Base-by-base conservation (phyloP, 2,888 invertebrate species). In the Lapara coniferarum region DNA sequence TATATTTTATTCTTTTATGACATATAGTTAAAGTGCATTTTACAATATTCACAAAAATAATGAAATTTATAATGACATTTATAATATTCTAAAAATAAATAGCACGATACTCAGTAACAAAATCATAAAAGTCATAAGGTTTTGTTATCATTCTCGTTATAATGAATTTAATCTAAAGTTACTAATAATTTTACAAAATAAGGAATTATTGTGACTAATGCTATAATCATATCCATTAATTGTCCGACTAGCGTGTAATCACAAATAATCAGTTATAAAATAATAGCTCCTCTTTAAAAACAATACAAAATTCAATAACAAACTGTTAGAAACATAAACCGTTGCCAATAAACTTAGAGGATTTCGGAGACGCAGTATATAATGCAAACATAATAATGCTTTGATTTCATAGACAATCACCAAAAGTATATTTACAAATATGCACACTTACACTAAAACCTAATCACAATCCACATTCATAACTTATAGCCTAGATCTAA, bases 181-280 rank as follows among this genome's bases (percentile, higher is more conserved):
- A 19, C 14, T 30, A 37, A 58, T 56, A 30, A 37, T 37, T 12
- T 49, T 19, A 63, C 46, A 63, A 46, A 63, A 49, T 19, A 49
- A 63, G 46, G 46, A 63, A 63, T 63, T 49, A 63, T 49, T 13
- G 63, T 49, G 63, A 63, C 63, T 19, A 63, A 63, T 63, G 63
- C 49, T 19, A 49, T 63, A 63, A 13, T 49, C 63, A 46, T 46
- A 46, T 16, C 44, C n/a, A 44, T 59, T 19, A 1, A 56, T 30
- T 56, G 25, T 56, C 13, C 49, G 49, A 63, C 63, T 63, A 63
- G 63, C 46, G 19, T 63, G 49, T 63, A 46, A 63, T 49, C 63
- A 63, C 63, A 63, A 59, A 13, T 63, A 63, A 63, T 49, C 49
- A 63, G 46, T 46, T 63, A 49, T 19, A 19, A 63, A 13, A 63